Conservation (phyloP, 2,888 invertebrate species). For the Xanthia togata region DNA sequence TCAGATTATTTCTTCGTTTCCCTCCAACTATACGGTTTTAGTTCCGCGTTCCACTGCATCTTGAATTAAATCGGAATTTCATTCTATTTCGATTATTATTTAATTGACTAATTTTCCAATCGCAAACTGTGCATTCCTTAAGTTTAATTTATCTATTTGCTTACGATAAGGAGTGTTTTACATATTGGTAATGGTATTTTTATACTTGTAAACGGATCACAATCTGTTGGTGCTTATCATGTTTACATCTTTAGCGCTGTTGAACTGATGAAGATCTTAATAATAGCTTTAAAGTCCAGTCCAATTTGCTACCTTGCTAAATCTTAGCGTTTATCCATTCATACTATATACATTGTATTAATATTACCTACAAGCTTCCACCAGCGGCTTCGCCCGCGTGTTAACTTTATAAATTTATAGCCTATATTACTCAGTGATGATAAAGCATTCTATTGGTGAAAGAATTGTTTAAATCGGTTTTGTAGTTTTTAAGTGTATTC, state of each 20-base stretch:
- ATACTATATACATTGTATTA: not conserved
- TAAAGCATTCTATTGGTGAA: too few species aligned
- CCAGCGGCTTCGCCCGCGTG: too few species aligned
- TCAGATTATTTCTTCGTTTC: slow-evolving; percentile 40
- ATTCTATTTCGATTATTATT: slow-evolving; percentile 28
- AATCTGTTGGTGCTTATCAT: slow-evolving; percentile 15
- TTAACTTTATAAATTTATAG: too few species aligned
- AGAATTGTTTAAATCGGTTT: too few species aligned
- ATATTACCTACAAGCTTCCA: not conserved
- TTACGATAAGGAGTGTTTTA: not conserved
- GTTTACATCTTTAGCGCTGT: slow-evolving; percentile 5
- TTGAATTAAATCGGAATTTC: slow-evolving; percentile 32
- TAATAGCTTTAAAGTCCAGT: slow-evolving; percentile 11
- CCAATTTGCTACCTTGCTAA: not conserved
- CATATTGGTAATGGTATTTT: slow-evolving; percentile 11
- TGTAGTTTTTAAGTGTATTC: too few species aligned
- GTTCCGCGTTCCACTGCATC: slow-evolving; percentile 25
- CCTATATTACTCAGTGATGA: too few species aligned
- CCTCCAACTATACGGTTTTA: slow-evolving; percentile 4
- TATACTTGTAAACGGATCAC: not conserved
- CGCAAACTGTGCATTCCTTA: not conserved
- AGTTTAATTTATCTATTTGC: not conserved
- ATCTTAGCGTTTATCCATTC: not conserved
- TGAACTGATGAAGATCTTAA: not conserved
- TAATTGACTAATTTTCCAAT: slow-evolving; percentile 26